Evolutionary conservation across 2,888 invertebrate species (phyloP).

Genomic region (Clunio marinus): DNA sequence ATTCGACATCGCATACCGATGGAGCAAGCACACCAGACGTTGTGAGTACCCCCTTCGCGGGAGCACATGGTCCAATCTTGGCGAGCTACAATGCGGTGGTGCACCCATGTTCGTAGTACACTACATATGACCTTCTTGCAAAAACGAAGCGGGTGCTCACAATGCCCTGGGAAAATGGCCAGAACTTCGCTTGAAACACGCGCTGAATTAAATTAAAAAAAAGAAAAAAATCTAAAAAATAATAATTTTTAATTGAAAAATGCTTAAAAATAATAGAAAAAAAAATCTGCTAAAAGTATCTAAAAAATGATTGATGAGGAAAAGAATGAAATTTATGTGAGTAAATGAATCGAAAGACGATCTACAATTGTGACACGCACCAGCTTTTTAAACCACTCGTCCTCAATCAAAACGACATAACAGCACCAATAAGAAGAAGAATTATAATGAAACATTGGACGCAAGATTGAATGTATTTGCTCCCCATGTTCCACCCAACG

Average conservation of each 20-base stretch:
- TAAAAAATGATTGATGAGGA: conserved; percentile 32
- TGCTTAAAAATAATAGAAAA: conserved; percentile 17
- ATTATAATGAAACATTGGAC: no score
- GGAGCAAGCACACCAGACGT: conserved; percentile 95
- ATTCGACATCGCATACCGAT: conserved; percentile 89
- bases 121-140: conserved; percentile 59
- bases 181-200: conserved; percentile 41
- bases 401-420: conserved; percentile 20
- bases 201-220: no score
- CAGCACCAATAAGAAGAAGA: no score
- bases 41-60: conserved; percentile 85
- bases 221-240: conserved; percentile 43
- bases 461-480: neutral
- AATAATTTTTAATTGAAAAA: conserved; percentile 40
- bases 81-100: conserved; percentile 72
- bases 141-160: conserved; percentile 74
- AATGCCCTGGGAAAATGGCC: conserved; percentile 54
- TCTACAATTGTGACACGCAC: conserved; percentile 40
- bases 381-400: conserved; percentile 40
- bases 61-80: conserved; percentile 65
- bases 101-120: conserved; percentile 77
- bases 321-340: conserved; percentile 38
- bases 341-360: conserved; percentile 34
- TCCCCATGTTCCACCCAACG: neutral
- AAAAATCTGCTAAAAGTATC: conserved; percentile 19